Base-by-base conservation (phyloP, 2,113 vertebrate genomes). In the Sciurus niger region DNA sequence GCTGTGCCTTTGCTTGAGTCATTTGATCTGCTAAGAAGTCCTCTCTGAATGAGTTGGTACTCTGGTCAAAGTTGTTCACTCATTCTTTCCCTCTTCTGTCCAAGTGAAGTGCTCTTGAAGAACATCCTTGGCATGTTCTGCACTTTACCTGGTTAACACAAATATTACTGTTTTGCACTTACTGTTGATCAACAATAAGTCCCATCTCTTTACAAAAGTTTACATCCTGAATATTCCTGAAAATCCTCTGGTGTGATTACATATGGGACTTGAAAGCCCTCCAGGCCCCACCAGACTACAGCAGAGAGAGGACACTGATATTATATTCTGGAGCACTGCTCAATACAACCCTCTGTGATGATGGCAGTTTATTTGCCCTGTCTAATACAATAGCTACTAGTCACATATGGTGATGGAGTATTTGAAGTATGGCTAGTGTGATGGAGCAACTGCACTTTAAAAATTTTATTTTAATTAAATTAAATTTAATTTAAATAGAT, bases 401-500 rank as follows among this genome's bases (percentile, higher is more conserved):
- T 22, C 43, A 77, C 37, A 85, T 14, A 25, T 55, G 34, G 20
- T 46, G 73, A 16, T 5, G 70, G 79, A 32, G 30, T 73, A 4
- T 63, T 84, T 83, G 18, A 84, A 11, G 34, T 68, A n/a, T 84
- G 46, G 55, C 55, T 89, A 46, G 37, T 73, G 37, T 53, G 46
- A 60, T 68, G 12, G 22, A 83, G 14, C 25, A 88, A 78, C 8
- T 51, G 46, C 18, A n/a, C 8, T 25, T 53, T 70, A 37, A n/a
- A 28, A n/a, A n/a, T 70, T 30, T 37, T 53, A 11, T 68, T 72
- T 95, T 80, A 93, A 48, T 67, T 51, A 17, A 55, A 72, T 82
- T 79, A 14, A 86, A 83, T 90, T 65, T 76, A 78, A 25, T 78
- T 87, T 74, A 93, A 96, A 67, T 46, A 65, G 8, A 32, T 58